Evolutionary conservation across 1,140 invertebrate genomes (phyloP).

Genomic region (Telenomus remus): DNA sequence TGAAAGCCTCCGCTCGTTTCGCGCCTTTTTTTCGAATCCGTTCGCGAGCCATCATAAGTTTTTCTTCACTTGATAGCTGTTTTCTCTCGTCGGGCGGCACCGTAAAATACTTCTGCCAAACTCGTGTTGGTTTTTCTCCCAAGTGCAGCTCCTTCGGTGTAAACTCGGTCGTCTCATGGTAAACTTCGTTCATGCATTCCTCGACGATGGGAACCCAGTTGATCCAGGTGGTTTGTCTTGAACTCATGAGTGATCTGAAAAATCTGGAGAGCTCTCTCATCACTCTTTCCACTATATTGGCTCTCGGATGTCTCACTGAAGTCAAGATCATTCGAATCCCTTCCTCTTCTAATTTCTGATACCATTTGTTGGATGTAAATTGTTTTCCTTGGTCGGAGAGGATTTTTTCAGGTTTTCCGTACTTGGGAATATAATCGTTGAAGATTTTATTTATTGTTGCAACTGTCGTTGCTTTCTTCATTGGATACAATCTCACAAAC

Average conservation of each 20-base stretch:
- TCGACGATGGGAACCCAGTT: slow-evolving; percentile 22
- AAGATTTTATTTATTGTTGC: slow-evolving; percentile 37
- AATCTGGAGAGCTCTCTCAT: slow-evolving; percentile 31
- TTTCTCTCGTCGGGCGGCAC: not conserved
- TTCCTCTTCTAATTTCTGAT: slow-evolving; percentile 4
- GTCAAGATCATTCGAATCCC: slow-evolving; percentile 51
- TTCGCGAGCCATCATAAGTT: slow-evolving; percentile 3
- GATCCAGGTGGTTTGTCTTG: slow-evolving; percentile 15
- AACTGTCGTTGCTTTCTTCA: slow-evolving; percentile 54
- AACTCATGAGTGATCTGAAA: slow-evolving; percentile 26
- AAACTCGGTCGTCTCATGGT: slow-evolving; percentile 24
- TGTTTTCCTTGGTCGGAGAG: slow-evolving; percentile 50
- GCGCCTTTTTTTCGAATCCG: slow-evolving; percentile 4
- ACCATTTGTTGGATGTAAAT: slow-evolving; percentile 20
- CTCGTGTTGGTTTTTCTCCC: slow-evolving; percentile 9
- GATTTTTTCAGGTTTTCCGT: slow-evolving; percentile 31
- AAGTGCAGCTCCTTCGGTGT: slow-evolving; percentile 25
- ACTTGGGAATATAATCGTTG: slow-evolving; percentile 34
- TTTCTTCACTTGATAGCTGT: slow-evolving; percentile 4
- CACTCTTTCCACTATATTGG: slow-evolving; percentile 30
- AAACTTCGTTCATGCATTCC: slow-evolving; percentile 28
- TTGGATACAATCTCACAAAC: slow-evolving; percentile 61
- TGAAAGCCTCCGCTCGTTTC: not conserved
- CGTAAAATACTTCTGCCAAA: not conserved
- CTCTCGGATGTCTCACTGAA: slow-evolving; percentile 48